phyloP scores from a whole-genome alignment of 2,888 invertebrate species.

The Coenonympha glycerion region DNA sequence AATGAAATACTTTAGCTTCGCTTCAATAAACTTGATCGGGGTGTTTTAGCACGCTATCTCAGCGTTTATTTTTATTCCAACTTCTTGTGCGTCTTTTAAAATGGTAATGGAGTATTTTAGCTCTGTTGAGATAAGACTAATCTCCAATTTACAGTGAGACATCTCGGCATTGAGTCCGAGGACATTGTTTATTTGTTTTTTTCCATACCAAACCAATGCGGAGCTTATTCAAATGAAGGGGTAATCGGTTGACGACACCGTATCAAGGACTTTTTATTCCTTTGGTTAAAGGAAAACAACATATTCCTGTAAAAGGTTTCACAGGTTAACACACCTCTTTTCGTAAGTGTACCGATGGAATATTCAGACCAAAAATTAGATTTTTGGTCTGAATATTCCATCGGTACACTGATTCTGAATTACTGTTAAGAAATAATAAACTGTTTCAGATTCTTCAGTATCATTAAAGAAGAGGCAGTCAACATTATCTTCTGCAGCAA shows the following conservation, averaged over 20 bases:
- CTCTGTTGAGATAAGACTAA: conserved; percentile 26
- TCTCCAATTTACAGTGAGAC: conserved; percentile 23
- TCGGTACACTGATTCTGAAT: no score
- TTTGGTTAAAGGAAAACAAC: conserved; percentile 15
- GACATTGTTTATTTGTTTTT: conserved; percentile 23
- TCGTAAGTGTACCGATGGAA: no score
- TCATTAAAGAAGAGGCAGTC: conserved; percentile 13
- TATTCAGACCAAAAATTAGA: no score
- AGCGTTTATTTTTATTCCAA: conserved; percentile 12
- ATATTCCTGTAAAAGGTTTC: conserved; percentile 13
- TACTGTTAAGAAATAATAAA: no score
- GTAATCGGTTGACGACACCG: conserved; percentile 24
- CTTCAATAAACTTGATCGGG: not conserved
- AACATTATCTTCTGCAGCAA: conserved; percentile 19
- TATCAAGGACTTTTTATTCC: conserved; percentile 20
- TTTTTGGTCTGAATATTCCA: no score
- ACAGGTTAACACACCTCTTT: no score
- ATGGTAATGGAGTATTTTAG: conserved; percentile 24
- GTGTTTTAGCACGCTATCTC: conserved; percentile 12
- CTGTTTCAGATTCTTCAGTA: not conserved
- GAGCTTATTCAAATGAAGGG: conserved; percentile 53
- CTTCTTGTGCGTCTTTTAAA: conserved; percentile 20
- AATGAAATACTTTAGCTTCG: not conserved
- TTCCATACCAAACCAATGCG: conserved; percentile 32
- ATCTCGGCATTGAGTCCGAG: conserved; percentile 19